phyloP scores from a whole-genome alignment of 2,888 invertebrate genomes.

The Stenolophus ochropezus region DNA sequence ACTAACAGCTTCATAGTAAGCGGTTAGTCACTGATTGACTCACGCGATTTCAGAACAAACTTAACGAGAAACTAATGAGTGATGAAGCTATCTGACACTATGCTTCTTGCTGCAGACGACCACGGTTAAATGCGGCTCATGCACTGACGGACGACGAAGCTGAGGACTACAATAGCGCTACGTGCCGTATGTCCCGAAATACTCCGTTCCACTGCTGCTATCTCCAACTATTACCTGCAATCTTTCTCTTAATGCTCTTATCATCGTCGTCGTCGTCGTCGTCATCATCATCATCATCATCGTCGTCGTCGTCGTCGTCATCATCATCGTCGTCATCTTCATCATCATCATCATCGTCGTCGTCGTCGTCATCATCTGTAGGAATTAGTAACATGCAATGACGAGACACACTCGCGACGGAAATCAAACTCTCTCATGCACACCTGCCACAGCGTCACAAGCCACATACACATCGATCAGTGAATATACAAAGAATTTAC shows the following conservation, averaged over 20 bases:
- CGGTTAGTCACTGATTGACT: slow-evolving; percentile 41
- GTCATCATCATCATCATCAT: slow-evolving; percentile 70
- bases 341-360: slow-evolving; percentile 75
- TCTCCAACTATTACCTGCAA: slow-evolving; percentile 66
- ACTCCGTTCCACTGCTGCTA: slow-evolving; percentile 60
- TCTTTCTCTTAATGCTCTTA: slow-evolving; percentile 66
- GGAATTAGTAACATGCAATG: slow-evolving; percentile 67
- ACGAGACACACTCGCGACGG: slow-evolving; percentile 35
- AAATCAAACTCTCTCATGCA: slow-evolving; percentile 66
- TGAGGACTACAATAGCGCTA: background rate
- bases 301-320: slow-evolving; percentile 72
- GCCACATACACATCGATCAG: slow-evolving; percentile 61
- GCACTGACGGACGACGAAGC: slow-evolving; percentile 25
- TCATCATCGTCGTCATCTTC: slow-evolving; percentile 73
- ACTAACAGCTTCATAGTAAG: slow-evolving; percentile 36
- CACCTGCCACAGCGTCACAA: slow-evolving; percentile 59
- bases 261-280: slow-evolving; percentile 69
- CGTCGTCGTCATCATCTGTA: too few relatives aligned
- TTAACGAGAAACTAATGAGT: slow-evolving; percentile 41
- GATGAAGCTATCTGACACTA: slow-evolving; percentile 63
- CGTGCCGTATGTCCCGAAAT: slow-evolving; percentile 46
- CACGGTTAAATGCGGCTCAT: slow-evolving; percentile 72
- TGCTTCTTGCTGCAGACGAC: slow-evolving; percentile 80
- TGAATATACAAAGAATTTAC: slow-evolving; percentile 57
- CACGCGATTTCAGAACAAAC: slow-evolving; percentile 23